These are phyloP conservation scores for Struthidea cinerea DNA, from an alignment of 2,113 vertebrate genomes.

Conservation along the genomic window DNA sequence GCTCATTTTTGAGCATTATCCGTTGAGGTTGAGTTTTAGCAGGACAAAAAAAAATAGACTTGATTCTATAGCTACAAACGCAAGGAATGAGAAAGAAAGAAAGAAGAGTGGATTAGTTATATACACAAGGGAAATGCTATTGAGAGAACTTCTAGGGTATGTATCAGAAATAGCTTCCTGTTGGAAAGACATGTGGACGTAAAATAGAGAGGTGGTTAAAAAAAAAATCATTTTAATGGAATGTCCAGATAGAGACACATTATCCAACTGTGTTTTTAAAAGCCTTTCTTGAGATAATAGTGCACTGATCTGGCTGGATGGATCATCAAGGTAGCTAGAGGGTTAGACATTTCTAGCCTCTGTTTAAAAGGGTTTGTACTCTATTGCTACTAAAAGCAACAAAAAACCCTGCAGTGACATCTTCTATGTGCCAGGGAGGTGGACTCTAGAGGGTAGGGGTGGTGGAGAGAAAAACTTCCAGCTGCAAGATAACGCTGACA, in stretches of 20 bases:
- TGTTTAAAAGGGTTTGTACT: not conserved
- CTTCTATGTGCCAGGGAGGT: not conserved
- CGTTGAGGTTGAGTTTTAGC: not conserved
- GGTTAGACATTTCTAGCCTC: not conserved
- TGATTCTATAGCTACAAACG: not conserved
- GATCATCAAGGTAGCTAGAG: not conserved
- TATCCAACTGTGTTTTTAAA: not conserved
- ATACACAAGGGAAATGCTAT: not conserved
- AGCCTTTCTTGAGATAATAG: not conserved
- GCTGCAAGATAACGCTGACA: not conserved
- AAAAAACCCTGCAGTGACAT: not conserved
- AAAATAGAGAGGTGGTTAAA: not conserved
- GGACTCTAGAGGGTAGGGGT: not conserved
- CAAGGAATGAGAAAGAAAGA: not conserved
- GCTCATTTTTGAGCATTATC: not conserved
- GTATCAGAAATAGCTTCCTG: not conserved
- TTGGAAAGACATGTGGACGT: not conserved
- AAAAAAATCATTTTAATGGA: not conserved
- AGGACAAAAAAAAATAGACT: not conserved
- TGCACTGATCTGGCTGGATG: not conserved
- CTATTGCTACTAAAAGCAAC: not conserved
- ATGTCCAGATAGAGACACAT: not conserved
- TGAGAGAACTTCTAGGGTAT: not conserved
- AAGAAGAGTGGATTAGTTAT: not conserved
- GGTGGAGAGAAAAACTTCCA: not conserved